Evolutionary conservation across 2,113 vertebrate species (phyloP).

Genomic region (Phrynosoma blainvillii): DNA sequence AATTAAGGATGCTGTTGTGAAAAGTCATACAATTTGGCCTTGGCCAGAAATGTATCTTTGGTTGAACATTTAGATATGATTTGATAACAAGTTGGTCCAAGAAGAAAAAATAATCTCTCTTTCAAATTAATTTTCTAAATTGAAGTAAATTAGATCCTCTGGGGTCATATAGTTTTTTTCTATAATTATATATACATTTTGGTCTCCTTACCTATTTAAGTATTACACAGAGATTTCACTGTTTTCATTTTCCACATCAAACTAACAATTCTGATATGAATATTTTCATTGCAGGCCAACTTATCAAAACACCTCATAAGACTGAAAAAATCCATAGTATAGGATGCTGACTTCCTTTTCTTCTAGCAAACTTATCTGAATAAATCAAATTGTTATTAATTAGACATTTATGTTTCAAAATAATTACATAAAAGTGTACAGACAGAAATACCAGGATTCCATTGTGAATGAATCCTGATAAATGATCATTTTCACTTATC

Average conservation of each 20-base stretch:
- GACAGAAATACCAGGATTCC: neutral
- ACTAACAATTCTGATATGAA: conserved; percentile 37
- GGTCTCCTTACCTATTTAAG: conserved; percentile 14
- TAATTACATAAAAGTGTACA: conserved; percentile 6
- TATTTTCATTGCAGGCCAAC: conserved; percentile 59
- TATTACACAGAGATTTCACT: conserved; percentile 26
- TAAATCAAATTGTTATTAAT: neutral
- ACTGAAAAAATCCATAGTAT: conserved; percentile 35
- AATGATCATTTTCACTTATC: neutral
- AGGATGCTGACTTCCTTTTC: conserved; percentile 50
- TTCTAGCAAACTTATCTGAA: conserved; percentile 29
- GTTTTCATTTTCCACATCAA: conserved; percentile 23
- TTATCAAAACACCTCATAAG: conserved; percentile 39
- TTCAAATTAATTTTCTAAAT: neutral
- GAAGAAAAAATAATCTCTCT: conserved; percentile 32
- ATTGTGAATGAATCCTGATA: neutral
- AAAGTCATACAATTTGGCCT: neutral
- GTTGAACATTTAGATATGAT: neutral
- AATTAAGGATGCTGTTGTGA: neutral
- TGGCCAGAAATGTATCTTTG: neutral
- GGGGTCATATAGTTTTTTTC: conserved; percentile 41
- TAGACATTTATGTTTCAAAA: conserved; percentile 32
- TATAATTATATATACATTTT: neutral
- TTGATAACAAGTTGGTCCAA: conserved; percentile 46
- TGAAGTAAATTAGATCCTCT: conserved; percentile 32